Base-by-base conservation (phyloP, 2,797 vertebrate genomes). In the Acrossocheilus fasciatus region DNA sequence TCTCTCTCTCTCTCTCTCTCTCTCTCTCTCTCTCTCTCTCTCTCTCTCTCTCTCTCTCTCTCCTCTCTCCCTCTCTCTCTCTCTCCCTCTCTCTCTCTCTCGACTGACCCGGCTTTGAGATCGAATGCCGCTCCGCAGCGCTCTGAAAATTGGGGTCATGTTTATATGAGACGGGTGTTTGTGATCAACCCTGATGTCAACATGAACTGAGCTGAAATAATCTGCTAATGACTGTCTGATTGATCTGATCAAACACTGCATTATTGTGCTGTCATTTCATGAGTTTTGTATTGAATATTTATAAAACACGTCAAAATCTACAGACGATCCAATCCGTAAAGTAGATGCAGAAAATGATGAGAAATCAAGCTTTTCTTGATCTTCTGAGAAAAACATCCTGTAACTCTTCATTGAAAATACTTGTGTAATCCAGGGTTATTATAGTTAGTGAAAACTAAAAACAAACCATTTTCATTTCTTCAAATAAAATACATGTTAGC, bases 111-210 rank as follows among this genome's bases (percentile, higher is more conserved):
- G 7, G 52, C 59, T 62, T n/a, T 62, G 59, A 72, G 69, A 72
- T 72, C 68, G 41, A 36, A 23, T 41, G 36, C 68, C 20, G 9
- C 36, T 70, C 39, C 6, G 11, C 69, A 30, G 43, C 45, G n/a
- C 39, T 43, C 64, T 43, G 75, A n/a, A 88, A 86, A 89, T 89
- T 86, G 84, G 81, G 88, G 88, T 88, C 86, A n/a, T 88, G 84
- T 83, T 74, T 66, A 73, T 86, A 12, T 14, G 43, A 81, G 66
- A 45, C n/a, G 43, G 75, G 17, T 4, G 50, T 69, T 64, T 81
- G 84, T 76, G 82, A 87, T 81, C 52, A 77, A 43, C 74, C n/a
- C n/a, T 47, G 79, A 54, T 45, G 85, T 66, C n/a, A 64, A 81
- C 83, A 15, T 86, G 64, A 84, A 62, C 43, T 4, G 64, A 84